Base-by-base conservation (phyloP, 2,888 invertebrate genomes). In the Catocala nupta region DNA sequence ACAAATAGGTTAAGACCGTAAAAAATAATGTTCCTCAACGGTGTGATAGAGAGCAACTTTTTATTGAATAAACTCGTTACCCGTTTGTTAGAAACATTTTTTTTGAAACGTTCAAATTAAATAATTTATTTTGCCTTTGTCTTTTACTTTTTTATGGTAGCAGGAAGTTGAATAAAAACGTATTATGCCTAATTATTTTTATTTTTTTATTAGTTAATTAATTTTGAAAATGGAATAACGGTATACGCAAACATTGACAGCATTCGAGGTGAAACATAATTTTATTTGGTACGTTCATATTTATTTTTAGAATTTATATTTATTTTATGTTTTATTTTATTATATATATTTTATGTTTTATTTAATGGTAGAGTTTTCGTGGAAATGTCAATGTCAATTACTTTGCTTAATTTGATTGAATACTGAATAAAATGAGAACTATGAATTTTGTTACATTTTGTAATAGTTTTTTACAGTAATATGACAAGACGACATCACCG, bases 21-120 rank as follows among this genome's bases (percentile, higher is more conserved):
- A 39, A 55, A 48, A 56, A 55, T 48, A 59, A 56, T n/a, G 47
- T 63, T 67, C 52, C 72, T 44, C 11, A 36, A 54, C 65, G 64
- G 77, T 78, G 73, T 78, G 49, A 77, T 9, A 62, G 61, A 51
- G 57, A 6, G 51, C 58, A 45, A 57, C 39, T 52, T 69, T 77
- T 73, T 77, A 77, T 77, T 77, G 73, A 77, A 77, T 77, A 76
- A 80, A 76, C 80, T 77, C 77, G 73, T 80, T 77, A 73, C 70
- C 68, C 70, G 68, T 77, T 72, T 75, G 71, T 80, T 71, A 57
- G 63, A 68, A 77, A 77, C 76, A 47, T 70, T 71, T 71, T 77
- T 77, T 79, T 73, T 58, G 65, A 68, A 73, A 71, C 65, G 68
- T 70, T 77, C 64, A 64, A 78, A 76, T 77, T 75, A 71, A 67